phyloP scores from a whole-genome alignment of 2,797 vertebrate genomes.

The Gymnothorax javanicus region DNA sequence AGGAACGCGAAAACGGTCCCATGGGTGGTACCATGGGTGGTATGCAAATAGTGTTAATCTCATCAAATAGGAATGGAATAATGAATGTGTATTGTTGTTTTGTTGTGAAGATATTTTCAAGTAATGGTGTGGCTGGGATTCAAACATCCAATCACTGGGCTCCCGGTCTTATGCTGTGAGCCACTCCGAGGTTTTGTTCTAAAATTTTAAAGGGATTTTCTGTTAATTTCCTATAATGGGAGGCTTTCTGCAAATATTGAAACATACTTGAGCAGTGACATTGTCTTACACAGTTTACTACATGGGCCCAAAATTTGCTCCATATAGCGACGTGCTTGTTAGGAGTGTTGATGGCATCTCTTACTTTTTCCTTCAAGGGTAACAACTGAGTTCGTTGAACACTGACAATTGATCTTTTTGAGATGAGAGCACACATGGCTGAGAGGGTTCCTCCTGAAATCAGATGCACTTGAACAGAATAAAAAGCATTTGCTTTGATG shows the following conservation, averaged over 20 bases:
- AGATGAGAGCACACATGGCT: background rate
- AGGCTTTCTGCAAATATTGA: background rate
- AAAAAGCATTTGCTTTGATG: background rate
- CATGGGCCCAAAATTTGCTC: background rate
- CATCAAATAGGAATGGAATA: no score
- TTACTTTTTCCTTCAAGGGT: background rate
- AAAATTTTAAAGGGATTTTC: background rate
- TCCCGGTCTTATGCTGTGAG: no score
- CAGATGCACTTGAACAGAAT: background rate
- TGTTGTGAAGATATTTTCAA: no score
- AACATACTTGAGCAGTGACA: background rate
- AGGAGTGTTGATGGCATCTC: background rate
- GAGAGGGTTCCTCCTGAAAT: background rate
- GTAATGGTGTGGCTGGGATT: no score
- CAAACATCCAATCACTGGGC: no score
- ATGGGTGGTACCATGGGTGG: no score
- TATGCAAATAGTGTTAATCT: no score
- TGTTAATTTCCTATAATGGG: constrained; percentile 5
- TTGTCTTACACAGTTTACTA: background rate
- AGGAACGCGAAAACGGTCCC: no score
- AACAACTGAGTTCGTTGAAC: background rate
- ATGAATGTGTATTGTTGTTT: no score
- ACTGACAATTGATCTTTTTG: background rate
- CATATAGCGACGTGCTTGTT: background rate
- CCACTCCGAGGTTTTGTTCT: no score